phyloP scores from a whole-genome alignment of 2,113 vertebrate species.

The Craseonycteris thonglongyai region DNA sequence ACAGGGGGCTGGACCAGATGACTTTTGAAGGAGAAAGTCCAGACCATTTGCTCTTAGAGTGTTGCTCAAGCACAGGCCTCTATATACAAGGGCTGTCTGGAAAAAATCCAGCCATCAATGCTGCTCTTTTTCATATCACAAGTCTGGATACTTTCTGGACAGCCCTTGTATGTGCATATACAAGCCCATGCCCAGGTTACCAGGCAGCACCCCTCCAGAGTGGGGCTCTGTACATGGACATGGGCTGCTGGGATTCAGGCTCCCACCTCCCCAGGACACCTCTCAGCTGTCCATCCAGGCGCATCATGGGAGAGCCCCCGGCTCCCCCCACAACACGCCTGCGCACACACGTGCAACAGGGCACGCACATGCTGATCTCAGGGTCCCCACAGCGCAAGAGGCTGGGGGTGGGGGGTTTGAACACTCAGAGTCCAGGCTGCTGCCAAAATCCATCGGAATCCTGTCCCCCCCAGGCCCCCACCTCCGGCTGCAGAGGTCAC shows the following conservation, averaged over 20 bases:
- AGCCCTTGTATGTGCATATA: background rate
- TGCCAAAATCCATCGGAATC: conserved; percentile 72
- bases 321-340: background rate
- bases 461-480: conserved; percentile 38
- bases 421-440: conserved; percentile 52
- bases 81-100: no score
- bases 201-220: background rate
- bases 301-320: background rate
- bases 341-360: conserved; percentile 59
- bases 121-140: no score
- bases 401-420: conserved; percentile 49
- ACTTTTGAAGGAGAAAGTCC: background rate
- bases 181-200: background rate
- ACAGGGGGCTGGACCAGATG: background rate
- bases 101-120: no score
- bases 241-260: background rate
- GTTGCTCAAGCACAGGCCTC: background rate
- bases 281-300: background rate
- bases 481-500: conserved; percentile 69
- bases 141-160: no score
- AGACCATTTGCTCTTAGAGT: background rate
- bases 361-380: conserved; percentile 67
- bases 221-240: background rate
- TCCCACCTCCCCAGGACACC: background rate
- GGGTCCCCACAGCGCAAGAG: conserved; percentile 58